Percentiles rank a stretch among this genome's conserved stretches.
phyloP scores from a whole-genome alignment of 53 echinoderm and acorn worm genomes.

The Hippasteria phrygiana region DNA sequence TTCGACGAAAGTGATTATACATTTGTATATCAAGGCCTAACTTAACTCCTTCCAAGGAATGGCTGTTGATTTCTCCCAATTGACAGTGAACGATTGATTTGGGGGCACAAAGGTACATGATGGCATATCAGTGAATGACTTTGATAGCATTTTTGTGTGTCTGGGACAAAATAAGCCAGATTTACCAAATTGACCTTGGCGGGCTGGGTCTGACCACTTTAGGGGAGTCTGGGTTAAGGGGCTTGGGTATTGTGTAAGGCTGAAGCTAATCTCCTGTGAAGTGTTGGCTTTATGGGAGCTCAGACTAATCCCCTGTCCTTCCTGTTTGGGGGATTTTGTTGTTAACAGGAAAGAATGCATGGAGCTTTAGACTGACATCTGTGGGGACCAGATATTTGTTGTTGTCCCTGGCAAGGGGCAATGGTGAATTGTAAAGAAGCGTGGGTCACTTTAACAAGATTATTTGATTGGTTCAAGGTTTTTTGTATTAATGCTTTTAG shows the following conservation, averaged over 20 bases:
- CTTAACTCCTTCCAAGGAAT: background rate
- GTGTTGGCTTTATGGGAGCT: background rate
- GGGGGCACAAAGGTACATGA: background rate
- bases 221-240: background rate
- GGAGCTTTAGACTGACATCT: slow-evolving; percentile 22
- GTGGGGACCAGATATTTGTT: background rate
- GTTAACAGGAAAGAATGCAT: background rate
- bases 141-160: background rate
- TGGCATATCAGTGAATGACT: slow-evolving; percentile 12
- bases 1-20: no score
- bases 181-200: no score
- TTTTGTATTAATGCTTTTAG: no score
- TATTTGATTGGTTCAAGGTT: background rate
- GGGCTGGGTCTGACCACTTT: background rate
- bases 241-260: background rate
- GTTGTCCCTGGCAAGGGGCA: background rate
- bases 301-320: slow-evolving; percentile 14
- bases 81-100: background rate
- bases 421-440: background rate
- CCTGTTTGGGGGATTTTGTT: background rate
- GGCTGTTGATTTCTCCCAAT: background rate
- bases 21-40: background rate
- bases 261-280: background rate
- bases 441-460: slow-evolving; percentile 3
- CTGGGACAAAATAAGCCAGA: background rate